phyloP scores from a whole-genome alignment of 2,888 invertebrate genomes.

The Lymantria monacha region DNA sequence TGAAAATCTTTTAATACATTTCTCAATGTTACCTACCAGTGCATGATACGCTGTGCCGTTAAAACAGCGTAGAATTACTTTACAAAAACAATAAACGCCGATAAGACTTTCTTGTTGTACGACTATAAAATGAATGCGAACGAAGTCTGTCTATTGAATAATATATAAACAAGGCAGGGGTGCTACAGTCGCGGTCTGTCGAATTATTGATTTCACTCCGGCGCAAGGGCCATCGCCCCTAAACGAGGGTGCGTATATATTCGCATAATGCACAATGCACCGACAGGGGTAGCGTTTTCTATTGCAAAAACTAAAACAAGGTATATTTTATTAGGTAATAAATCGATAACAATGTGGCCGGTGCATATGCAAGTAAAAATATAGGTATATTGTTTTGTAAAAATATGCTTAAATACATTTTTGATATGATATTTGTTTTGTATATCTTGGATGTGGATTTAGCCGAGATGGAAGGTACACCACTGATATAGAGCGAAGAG shows the following conservation, averaged over 20 bases:
- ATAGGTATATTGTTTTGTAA: background rate
- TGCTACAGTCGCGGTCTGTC: constrained; percentile 41
- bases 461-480: too few relatives aligned
- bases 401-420: background rate
- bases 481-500: too few relatives aligned
- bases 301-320: constrained; percentile 37
- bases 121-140: constrained; percentile 40
- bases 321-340: constrained; percentile 36
- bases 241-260: constrained; percentile 45
- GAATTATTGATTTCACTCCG: constrained; percentile 71
- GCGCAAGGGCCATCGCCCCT: constrained; percentile 64
- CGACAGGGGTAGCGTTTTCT: constrained; percentile 32
- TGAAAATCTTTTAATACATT: constrained; percentile 58
- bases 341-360: constrained; percentile 51
- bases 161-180: constrained; percentile 36
- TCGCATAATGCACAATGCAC: constrained; percentile 34
- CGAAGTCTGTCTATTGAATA: constrained; percentile 28
- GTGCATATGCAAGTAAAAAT: constrained; percentile 24
- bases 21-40: constrained; percentile 67
- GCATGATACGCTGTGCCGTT: constrained; percentile 64
- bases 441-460: too few relatives aligned
- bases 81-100: constrained; percentile 73
- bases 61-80: constrained; percentile 72
- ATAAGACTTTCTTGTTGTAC: constrained; percentile 60
- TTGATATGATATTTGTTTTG: too few relatives aligned